Percentiles rank a stretch among this genome's conserved stretches.
phyloP scores from a whole-genome alignment of 1,140 invertebrate species.

The Aphaenogaster ashmeadi region DNA sequence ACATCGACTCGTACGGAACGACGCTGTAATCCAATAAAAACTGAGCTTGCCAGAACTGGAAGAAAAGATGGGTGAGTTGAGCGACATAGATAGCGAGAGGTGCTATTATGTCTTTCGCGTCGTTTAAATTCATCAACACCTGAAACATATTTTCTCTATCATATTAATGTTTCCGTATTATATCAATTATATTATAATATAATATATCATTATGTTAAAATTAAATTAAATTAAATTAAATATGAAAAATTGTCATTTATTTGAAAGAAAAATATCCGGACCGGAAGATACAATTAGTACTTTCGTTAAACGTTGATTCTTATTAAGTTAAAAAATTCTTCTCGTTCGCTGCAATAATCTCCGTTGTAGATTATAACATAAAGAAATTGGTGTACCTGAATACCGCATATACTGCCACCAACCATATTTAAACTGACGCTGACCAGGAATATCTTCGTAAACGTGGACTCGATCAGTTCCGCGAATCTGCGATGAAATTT shows the following conservation, averaged over 20 bases:
- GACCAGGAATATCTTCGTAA: slow-evolving; percentile 28
- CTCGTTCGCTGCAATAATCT: not conserved
- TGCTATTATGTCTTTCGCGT: slow-evolving; percentile 43
- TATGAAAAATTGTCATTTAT: not conserved
- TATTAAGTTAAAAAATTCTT: not conserved
- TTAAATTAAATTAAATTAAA: too few species aligned
- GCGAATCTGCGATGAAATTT: slow-evolving; percentile 40
- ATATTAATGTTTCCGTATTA: not conserved
- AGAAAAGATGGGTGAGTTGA: slow-evolving; percentile 51
- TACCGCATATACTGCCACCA: slow-evolving; percentile 53
- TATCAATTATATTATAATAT: not conserved
- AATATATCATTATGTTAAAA: too few species aligned
- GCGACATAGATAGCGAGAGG: slow-evolving; percentile 42
- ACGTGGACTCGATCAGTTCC: slow-evolving; percentile 35
- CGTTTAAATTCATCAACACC: slow-evolving; percentile 55
- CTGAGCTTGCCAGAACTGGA: slow-evolving; percentile 54
- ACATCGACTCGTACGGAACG: slow-evolving; percentile 46
- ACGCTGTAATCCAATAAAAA: slow-evolving; percentile 49
- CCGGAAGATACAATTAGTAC: not conserved
- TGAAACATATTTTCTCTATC: not conserved
- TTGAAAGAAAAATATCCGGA: not conserved
- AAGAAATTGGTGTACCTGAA: slow-evolving; percentile 23
- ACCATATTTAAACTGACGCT: slow-evolving; percentile 49
- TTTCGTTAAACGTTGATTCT: not conserved
- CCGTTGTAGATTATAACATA: not conserved